A percentile compares a stretch with the other conserved stretches of the same genome.
phyloP scores from a whole-genome alignment of 2,113 vertebrate genomes.

The Plectropomus leopardus region DNA sequence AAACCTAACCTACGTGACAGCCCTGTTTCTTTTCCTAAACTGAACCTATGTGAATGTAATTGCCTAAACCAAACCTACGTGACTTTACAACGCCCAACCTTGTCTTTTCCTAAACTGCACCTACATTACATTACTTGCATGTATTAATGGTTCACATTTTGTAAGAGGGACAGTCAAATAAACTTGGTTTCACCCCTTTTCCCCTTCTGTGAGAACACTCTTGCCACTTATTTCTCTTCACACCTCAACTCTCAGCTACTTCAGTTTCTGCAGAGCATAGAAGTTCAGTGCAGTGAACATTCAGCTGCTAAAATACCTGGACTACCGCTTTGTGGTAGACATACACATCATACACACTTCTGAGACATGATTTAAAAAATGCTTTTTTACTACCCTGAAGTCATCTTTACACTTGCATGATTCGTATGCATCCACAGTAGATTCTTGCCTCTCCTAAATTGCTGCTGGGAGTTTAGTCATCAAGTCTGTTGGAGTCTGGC shows the following conservation, averaged over 20 bases:
- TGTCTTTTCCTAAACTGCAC: no score
- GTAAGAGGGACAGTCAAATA: not conserved
- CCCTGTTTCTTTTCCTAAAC: no score
- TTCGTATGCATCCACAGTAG: not conserved
- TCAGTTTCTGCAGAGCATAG: not conserved
- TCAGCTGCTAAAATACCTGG: not conserved
- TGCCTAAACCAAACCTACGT: no score
- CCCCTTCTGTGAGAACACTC: not conserved
- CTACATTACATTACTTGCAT: not conserved
- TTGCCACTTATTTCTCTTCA: not conserved
- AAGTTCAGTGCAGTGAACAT: not conserved
- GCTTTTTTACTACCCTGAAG: not conserved
- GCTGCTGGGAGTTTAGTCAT: not conserved
- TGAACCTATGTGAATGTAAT: no score
- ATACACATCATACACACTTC: not conserved
- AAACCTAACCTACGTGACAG: no score
- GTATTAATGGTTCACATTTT: not conserved
- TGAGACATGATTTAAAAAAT: not conserved
- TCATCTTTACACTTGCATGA: no score
- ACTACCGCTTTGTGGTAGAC: not conserved
- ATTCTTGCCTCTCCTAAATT: not conserved
- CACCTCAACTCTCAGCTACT: conserved; percentile 4
- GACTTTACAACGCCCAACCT: no score
- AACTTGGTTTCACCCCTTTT: not conserved
- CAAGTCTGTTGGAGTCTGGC: not conserved